Evolutionary conservation across 1,140 invertebrate genomes (phyloP), one percentile per base, ranked within the genome.

Genomic region (Pseudomyrmex concolor): DNA sequence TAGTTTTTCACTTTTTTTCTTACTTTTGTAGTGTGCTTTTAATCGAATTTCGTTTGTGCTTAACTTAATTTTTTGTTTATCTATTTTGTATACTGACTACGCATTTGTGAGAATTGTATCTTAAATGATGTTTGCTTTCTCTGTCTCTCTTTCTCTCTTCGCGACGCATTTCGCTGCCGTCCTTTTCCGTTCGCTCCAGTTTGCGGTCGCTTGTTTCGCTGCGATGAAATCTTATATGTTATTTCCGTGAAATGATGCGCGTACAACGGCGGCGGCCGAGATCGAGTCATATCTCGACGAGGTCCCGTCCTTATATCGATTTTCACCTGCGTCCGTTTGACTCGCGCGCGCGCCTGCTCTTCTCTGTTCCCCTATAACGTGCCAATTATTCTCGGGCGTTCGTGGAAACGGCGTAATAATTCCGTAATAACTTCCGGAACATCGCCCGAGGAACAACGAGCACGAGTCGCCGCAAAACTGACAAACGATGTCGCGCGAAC

Each of bases 271-370:
- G 45, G 43, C 77, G 67, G 74, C 54, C 84, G 80, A 50, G 60
- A 34, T 34, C 82, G 85, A 87, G 83, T 87, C 83, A 81, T 87
- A n/a, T 86, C 34, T 34, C 85, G 85, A 84, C 81, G 73, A 54
- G 81, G 62, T 67, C 70, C 70, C 60, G 70, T 82, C 68, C 86
- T 5, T 34, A 34, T 87, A 87, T 87, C 86, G 86, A 87, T 87
- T 87, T 87, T 74, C 64, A 87, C 82, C 85, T 87, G 85, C 82
- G 68, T 87, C 86, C 81, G 60, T 87, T 87, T 87, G 86, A 78
- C 85, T 86, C 81, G 54, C 63, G 60, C 84, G 57, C 72, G 19
- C 55, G 22, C 50, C 80, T 59, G 66, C 67, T 67, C 34, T 73
- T 48, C 54, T 60, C 22, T 15, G 34, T 51, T 43, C 63, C 63